These are phyloP conservation scores for Eudasyphora cyanicolor DNA, from an alignment of 2,888 invertebrate genomes.

Conservation along the genomic window DNA sequence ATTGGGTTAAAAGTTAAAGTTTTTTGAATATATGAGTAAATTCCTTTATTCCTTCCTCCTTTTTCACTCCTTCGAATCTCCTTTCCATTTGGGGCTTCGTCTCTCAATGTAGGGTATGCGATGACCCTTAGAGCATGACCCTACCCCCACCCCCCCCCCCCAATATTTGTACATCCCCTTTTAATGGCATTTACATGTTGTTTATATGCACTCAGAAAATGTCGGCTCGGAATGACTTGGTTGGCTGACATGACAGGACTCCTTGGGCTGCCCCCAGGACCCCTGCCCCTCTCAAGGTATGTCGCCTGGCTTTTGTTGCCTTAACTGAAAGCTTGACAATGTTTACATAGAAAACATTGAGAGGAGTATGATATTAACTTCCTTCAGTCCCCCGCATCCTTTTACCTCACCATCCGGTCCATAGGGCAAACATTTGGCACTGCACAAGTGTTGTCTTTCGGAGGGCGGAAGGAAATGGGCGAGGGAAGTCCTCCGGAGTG, in stretches of 20 bases:
- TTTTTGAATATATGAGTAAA: no score
- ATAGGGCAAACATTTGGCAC: neutral
- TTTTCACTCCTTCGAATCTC: no score
- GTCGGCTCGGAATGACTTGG: no score
- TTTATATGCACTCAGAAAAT: neutral
- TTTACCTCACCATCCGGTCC: neutral
- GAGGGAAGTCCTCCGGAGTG: neutral
- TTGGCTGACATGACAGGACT: neutral
- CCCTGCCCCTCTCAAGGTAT: neutral
- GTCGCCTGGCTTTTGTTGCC: neutral
- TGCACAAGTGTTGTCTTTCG: neutral
- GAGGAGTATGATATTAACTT: neutral
- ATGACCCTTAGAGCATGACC: neutral
- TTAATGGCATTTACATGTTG: constrained; percentile 1
- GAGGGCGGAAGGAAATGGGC: neutral
- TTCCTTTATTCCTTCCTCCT: no score
- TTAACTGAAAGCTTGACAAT: constrained; percentile 9
- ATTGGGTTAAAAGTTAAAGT: no score
- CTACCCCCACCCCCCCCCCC: neutral
- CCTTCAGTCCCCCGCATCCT: neutral
- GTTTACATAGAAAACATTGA: neutral
- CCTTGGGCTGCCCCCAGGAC: neutral
- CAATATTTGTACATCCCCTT: neutral
- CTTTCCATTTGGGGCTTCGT: no score
- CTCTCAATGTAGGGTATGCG: neutral